Conservation (phyloP, 2,113 vertebrate genomes). For the Eublepharis macularius region DNA sequence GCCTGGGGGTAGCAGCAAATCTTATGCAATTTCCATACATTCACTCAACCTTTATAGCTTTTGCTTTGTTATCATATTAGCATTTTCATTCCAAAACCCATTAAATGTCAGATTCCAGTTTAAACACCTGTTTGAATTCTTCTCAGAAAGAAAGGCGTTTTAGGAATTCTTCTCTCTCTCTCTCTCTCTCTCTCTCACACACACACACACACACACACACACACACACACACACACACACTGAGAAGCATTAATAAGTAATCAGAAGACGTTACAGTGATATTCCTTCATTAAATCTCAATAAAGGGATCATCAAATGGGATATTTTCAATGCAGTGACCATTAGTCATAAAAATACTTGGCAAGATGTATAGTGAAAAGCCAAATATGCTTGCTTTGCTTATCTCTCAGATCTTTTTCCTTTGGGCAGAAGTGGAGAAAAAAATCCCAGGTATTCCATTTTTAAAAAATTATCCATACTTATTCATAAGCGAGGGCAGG, state of each 20-base stretch:
- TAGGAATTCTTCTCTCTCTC: not conserved
- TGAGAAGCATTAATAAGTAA: not conserved
- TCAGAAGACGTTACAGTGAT: not conserved
- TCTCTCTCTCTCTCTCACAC: too few relatives aligned
- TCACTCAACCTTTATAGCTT: slow-evolving; percentile 76
- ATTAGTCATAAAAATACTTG: slow-evolving; percentile 19
- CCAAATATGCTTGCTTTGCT: slow-evolving; percentile 24
- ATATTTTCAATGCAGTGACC: slow-evolving; percentile 40
- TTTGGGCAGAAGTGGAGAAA: not conserved
- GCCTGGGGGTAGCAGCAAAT: slow-evolving; percentile 77
- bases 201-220: too few relatives aligned
- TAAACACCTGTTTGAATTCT: slow-evolving; percentile 70
- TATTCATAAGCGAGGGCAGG: slow-evolving; percentile 63
- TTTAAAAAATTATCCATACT: slow-evolving; percentile 34
- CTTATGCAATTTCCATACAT: slow-evolving; percentile 77
- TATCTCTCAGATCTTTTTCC: slow-evolving; percentile 7
- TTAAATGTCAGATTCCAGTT: slow-evolving; percentile 61
- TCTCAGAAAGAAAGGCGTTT: slow-evolving; percentile 10
- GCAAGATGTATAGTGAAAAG: slow-evolving; percentile 10
- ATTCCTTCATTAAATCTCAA: slow-evolving; percentile 9
- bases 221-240: too few relatives aligned
- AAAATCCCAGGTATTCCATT: slow-evolving; percentile 50
- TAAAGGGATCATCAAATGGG: not conserved
- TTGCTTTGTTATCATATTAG: slow-evolving; percentile 69
- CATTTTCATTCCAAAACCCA: slow-evolving; percentile 66